Percentiles rank a stretch among this genome's conserved stretches.
phyloP scores from a whole-genome alignment of 2,113 vertebrate genomes.

The Caretta caretta region DNA sequence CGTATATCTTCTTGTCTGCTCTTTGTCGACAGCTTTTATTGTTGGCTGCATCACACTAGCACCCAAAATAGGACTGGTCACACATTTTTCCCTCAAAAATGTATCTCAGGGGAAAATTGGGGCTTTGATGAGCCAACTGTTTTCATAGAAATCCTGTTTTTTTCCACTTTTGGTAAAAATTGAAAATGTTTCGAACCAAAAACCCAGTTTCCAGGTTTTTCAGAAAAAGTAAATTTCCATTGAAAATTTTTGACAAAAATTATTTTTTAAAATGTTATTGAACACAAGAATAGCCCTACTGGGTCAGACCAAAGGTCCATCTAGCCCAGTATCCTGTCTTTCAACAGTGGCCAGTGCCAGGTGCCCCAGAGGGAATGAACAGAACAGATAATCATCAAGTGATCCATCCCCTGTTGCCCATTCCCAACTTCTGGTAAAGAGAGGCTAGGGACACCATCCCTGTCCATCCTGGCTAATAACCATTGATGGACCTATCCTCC shows the following conservation, averaged over 20 bases:
- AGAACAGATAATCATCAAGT: no score
- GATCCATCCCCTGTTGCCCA: no score
- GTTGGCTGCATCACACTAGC: not conserved
- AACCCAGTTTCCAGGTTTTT: not conserved
- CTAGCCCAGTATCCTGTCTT: no score
- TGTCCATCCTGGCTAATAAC: no score
- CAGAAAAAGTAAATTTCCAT: not conserved
- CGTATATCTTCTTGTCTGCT: constrained; percentile 28
- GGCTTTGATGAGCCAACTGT: not conserved
- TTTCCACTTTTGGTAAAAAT: not conserved
- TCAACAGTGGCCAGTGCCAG: no score
- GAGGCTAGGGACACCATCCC: no score
- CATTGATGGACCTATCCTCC: no score
- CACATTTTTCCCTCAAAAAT: not conserved
- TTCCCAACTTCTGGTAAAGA: no score
- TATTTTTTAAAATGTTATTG: not conserved
- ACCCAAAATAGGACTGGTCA: not conserved
- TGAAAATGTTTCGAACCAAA: not conserved
- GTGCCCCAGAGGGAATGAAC: no score
- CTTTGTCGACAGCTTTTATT: constrained; percentile 55
- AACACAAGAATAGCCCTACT: no score
- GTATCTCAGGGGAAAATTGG: not conserved
- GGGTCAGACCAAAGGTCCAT: no score
- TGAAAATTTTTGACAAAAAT: not conserved
- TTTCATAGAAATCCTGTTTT: not conserved